These are phyloP conservation scores for Enteromius argenteus DNA, from an alignment of 2,797 vertebrate species.

Conservation along the genomic window DNA sequence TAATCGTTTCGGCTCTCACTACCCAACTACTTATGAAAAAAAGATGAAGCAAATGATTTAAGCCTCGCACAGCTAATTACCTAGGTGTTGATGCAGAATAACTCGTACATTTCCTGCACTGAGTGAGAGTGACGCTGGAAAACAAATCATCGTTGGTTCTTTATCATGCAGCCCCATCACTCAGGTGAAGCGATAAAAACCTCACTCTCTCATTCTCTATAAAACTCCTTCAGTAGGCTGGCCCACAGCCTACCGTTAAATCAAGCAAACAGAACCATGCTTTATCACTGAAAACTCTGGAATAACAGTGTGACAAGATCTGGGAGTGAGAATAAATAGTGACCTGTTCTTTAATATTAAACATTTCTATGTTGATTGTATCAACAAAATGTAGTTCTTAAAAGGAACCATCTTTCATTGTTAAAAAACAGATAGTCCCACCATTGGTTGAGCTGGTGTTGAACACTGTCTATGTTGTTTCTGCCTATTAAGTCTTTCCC, in stretches of 20 bases:
- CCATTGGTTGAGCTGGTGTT: neutral
- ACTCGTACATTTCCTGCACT: constrained; percentile 54
- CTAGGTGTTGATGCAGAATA: constrained; percentile 29
- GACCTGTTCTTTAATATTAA: neutral
- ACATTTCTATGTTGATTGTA: neutral
- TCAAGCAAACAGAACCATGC: constrained; percentile 50
- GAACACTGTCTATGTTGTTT: neutral
- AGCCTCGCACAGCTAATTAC: constrained; percentile 52
- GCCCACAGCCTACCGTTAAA: constrained; percentile 56
- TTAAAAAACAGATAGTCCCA: neutral
- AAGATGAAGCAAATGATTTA: constrained; percentile 49
- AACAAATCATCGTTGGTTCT: constrained; percentile 44
- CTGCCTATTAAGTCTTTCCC: no score
- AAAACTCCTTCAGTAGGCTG: constrained; percentile 60
- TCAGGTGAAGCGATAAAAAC: constrained; percentile 62
- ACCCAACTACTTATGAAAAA: constrained; percentile 22
- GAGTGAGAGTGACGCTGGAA: constrained; percentile 39
- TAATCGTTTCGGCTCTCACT: constrained; percentile 29
- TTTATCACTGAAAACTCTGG: neutral
- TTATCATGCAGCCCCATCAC: constrained; percentile 66
- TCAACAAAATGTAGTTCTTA: no score
- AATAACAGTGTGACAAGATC: neutral
- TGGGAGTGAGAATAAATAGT: constrained; percentile 10
- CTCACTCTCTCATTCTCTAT: constrained; percentile 64
- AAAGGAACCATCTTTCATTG: neutral